Evolutionary conservation across 2,888 invertebrate genomes (phyloP).

Genomic region (Augiades crinisus): DNA sequence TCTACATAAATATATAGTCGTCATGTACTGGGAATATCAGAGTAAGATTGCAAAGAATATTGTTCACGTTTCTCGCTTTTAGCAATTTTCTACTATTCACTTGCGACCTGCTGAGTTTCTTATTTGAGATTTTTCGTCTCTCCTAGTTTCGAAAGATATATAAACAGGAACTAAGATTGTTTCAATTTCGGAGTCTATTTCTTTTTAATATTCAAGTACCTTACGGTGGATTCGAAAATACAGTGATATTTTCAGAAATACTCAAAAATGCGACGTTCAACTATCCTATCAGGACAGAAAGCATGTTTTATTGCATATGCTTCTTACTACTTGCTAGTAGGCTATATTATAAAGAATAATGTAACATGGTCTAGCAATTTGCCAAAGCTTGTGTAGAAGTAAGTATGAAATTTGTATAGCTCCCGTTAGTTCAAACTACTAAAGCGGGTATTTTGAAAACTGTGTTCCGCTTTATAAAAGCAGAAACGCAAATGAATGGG

Average conservation of each 20-base stretch:
- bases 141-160: background rate
- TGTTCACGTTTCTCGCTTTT: background rate
- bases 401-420: background rate
- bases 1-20: background rate
- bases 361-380: too few species aligned
- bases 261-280: too few species aligned
- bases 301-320: too few species aligned
- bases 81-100: background rate
- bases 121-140: background rate
- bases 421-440: background rate
- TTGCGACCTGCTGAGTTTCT: background rate
- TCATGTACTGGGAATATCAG: background rate
- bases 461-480: background rate
- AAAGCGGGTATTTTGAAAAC: slow-evolving; percentile 5
- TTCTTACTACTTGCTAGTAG: too few species aligned
- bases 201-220: too few species aligned
- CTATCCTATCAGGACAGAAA: too few species aligned
- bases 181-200: background rate
- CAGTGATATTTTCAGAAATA: too few species aligned
- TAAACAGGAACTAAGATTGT: background rate
- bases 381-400: too few species aligned
- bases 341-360: too few species aligned
- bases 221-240: too few species aligned
- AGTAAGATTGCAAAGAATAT: background rate
- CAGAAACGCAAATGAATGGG: slow-evolving; percentile 1